Conservation (phyloP, 2,113 vertebrate genomes). For the Lathamus discolor region DNA sequence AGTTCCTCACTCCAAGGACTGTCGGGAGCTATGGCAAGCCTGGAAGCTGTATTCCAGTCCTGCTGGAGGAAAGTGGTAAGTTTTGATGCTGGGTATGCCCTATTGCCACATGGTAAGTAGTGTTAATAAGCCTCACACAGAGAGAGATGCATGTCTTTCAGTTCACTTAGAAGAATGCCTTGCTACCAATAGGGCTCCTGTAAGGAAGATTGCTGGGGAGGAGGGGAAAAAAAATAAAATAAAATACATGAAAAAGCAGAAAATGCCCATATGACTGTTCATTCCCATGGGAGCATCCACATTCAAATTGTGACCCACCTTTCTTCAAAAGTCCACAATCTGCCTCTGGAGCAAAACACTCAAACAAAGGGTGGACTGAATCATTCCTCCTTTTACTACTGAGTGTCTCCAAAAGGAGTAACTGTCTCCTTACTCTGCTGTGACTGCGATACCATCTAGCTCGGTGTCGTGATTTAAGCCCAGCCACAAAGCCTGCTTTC, state of each 20-base stretch:
- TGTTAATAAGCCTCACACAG: not conserved
- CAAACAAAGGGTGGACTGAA: not conserved
- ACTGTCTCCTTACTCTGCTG: not conserved
- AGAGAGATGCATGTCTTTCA: not conserved
- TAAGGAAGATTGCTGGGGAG: not conserved
- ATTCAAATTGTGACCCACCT: rapidly evolving
- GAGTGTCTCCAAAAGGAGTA: not conserved
- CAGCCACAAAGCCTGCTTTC: no score
- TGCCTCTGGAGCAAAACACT: not conserved
- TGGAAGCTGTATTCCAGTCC: not conserved
- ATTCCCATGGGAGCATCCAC: not conserved
- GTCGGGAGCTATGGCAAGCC: not conserved
- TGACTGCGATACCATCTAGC: not conserved
- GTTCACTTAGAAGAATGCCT: not conserved
- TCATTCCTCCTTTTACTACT: not conserved
- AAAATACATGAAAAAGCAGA: not conserved
- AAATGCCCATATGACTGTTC: not conserved
- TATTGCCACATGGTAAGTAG: not conserved
- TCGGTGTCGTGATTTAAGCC: no score
- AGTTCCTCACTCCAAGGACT: not conserved
- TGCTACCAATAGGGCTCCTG: not conserved
- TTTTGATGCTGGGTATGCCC: not conserved
- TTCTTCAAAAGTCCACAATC: not conserved
- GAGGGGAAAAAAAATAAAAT: no score
- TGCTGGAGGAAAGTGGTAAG: not conserved